Evolutionary conservation across 2,113 vertebrate species (phyloP).

Genomic region (Suncus etruscus): DNA sequence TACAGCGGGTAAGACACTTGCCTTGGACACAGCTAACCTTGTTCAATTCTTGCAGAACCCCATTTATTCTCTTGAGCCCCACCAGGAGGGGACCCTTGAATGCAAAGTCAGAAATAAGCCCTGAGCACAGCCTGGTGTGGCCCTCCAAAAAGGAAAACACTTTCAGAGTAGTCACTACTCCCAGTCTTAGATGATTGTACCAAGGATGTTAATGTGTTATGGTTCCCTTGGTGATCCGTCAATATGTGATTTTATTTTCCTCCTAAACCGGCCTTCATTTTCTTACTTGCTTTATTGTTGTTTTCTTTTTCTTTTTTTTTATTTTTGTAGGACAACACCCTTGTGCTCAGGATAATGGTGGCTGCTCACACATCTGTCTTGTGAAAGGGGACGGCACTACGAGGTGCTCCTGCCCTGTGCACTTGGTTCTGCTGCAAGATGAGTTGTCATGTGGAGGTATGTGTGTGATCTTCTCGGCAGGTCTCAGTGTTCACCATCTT

Average conservation of each 20-base stretch:
- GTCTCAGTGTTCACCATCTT: background rate
- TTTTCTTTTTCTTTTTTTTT: constrained; percentile 32
- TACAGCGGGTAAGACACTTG: too few relatives aligned
- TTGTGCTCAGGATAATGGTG: constrained; percentile 96
- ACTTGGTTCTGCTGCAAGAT: constrained; percentile 96
- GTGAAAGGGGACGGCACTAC: constrained; percentile 97
- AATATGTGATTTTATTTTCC: background rate
- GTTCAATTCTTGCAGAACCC: too few relatives aligned
- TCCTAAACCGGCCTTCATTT: background rate
- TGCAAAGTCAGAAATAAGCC: too few relatives aligned
- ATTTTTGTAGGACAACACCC: constrained; percentile 93
- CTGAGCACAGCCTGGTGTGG: too few relatives aligned
- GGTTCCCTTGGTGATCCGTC: background rate
- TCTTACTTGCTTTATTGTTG: background rate
- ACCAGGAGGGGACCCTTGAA: too few relatives aligned
- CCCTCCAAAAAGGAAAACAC: too few relatives aligned
- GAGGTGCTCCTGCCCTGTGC: constrained; percentile 96
- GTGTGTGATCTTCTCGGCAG: background rate
- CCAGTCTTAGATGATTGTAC: too few relatives aligned
- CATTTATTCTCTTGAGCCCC: too few relatives aligned
- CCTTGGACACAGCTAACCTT: too few relatives aligned
- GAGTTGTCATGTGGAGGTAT: constrained; percentile 98
- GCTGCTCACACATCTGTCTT: constrained; percentile 98
- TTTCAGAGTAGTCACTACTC: too few relatives aligned
- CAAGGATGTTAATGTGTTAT: too few relatives aligned